These are phyloP conservation scores for Frieseomelitta varia DNA, from an alignment of 1,140 invertebrate species.

Conservation along the genomic window DNA sequence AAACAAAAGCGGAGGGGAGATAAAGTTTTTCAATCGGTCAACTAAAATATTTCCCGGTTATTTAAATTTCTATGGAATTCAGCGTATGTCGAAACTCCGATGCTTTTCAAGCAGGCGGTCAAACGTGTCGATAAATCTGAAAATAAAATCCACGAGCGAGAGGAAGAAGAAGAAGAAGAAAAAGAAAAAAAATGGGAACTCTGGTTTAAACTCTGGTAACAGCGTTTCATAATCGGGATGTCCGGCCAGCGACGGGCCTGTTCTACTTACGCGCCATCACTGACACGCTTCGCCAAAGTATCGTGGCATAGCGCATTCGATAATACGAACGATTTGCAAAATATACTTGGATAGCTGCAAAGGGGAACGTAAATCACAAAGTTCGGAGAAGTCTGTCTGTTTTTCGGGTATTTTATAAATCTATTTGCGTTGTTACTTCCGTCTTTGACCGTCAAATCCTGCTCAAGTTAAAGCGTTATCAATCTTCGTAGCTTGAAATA, in stretches of 20 bases:
- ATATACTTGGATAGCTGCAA: neutral
- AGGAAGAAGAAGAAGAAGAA: no score
- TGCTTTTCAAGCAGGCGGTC: neutral
- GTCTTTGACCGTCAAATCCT: constrained; percentile 17
- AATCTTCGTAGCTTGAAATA: constrained; percentile 17
- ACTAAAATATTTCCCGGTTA: neutral
- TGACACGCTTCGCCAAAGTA: neutral
- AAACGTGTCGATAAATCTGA: no score
- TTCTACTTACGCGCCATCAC: neutral
- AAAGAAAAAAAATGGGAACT: neutral
- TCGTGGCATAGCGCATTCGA: no score
- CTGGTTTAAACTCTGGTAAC: neutral
- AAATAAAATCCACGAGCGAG: no score
- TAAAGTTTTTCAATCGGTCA: neutral
- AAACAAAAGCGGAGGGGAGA: neutral
- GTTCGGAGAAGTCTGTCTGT: neutral
- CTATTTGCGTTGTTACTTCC: neutral
- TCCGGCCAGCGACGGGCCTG: neutral
- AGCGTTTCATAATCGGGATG: neutral
- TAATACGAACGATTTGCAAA: constrained; percentile 15
- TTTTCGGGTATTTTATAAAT: neutral
- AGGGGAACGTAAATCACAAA: neutral
- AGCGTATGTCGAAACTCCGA: neutral
- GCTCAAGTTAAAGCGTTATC: constrained; percentile 4
- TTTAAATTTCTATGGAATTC: neutral